Percentiles rank a stretch among this genome's conserved stretches.
phyloP scores from a whole-genome alignment of 2,113 vertebrate genomes.

The Sula dactylatra region DNA sequence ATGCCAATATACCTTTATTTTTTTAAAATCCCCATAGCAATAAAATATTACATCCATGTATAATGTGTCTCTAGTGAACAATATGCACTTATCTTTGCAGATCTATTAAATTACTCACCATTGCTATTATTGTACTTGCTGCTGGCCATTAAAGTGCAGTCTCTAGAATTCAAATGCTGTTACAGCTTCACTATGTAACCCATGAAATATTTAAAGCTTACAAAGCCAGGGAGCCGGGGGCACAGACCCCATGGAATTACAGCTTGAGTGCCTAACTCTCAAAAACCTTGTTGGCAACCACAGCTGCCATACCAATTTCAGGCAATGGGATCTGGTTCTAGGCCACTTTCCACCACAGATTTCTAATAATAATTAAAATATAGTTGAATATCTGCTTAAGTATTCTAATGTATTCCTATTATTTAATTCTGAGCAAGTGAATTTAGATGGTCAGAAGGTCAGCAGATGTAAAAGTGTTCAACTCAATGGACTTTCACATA shows the following conservation, averaged over 20 bases:
- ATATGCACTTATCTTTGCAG: background rate
- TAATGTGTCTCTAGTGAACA: background rate
- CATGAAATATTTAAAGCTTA: background rate
- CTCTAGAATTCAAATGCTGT: background rate
- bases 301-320: background rate
- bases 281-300: background rate
- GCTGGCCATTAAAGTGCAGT: background rate
- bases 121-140: background rate
- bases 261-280: background rate
- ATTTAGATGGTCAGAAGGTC: background rate
- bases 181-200: background rate
- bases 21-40: background rate
- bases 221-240: background rate
- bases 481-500: background rate
- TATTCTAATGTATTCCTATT: background rate
- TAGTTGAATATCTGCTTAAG: background rate
- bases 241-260: background rate
- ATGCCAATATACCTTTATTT: background rate
- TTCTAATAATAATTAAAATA: background rate
- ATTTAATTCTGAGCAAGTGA: background rate
- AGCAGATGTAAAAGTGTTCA: background rate
- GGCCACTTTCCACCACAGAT: background rate
- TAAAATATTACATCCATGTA: background rate
- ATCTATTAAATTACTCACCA: background rate
- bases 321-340: background rate